Evolutionary conservation across 2,888 invertebrate species (phyloP), one percentile per base, ranked within the genome.

Genomic region (Enchytraeus crypticus): DNA sequence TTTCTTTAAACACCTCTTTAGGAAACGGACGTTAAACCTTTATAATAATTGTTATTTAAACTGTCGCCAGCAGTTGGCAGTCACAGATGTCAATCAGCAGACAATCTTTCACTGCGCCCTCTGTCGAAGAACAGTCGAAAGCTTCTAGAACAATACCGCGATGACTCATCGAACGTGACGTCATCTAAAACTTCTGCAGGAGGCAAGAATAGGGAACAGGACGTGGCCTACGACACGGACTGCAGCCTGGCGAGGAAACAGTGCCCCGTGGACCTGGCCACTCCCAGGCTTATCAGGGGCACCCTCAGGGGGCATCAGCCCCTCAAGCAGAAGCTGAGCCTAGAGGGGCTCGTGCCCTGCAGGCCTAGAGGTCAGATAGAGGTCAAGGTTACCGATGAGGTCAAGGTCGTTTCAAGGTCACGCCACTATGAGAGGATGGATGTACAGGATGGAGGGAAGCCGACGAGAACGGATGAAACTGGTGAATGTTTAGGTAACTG

Each of bases 141-240:
- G 23, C 54, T 65, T 21, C 57, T 65, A 11, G 57, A 62, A 14
- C 61, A 61, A 21, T 64, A 46, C 18, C 27, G 21, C 23, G 27
- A 14, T 23, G 49, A 11, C 8, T 11, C 49, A 18, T 8, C 11
- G 8, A 8, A 11, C 11, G n/a, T n/a, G n/a, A 51, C 26, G 33
- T 33, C 14, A 32, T 38, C 61, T 5, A 23, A n/a, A 34, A 23
- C 21, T 34, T n/a, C 32, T 5, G 26, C 5, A 23, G 30, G 43
- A n/a, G 21, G n/a, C 5, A 5, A 14, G 43, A 29, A 27, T 11
- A 43, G 43, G 5, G 5, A 21, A 27, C 34, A 56, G 14, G 62
- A 62, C 27, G 38, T 43, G 2, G 64, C 54, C 14, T 62, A 60
- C 34, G 62, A 64, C 47, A 59, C 60, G 21, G 64, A 65, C 51